Base-by-base conservation (phyloP, 1,140 invertebrate genomes). In the Gonioctena quinquepunctata region DNA sequence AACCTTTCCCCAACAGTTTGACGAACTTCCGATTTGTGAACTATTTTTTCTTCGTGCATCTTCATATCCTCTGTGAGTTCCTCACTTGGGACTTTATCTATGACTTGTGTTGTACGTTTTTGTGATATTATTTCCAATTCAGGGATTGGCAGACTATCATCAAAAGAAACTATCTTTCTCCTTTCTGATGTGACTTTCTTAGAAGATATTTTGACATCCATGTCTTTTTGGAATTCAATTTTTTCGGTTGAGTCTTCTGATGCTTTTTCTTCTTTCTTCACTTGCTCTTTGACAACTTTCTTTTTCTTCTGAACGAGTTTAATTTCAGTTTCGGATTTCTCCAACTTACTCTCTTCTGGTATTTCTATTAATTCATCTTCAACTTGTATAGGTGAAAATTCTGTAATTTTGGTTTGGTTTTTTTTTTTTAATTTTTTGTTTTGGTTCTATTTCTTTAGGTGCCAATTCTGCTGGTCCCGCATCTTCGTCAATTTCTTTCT, bases 1-100 rank as follows among this genome's bases (percentile, higher is more conserved):
- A 69, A 75, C 18, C 85, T 81, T 73, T 89, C 86, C 68, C 86
- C 84, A 74, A 88, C 84, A 59, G 85, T 87, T 76, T 84, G 86
- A 66, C 85, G 81, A 3, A 84, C 79, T 21, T 79, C 28, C 11
- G 82, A 79, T 68, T 79, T 78, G 23, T 76, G 70, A 21, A 85
- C 76, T 52, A 83, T 82, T 68, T 74, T 77, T 70, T 83, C 77
- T 78, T 82, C 77, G 57, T 76, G 64, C 11, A 85, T 66, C 54
- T 77, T 77, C 52, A 84, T 77, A 67, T 85, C 83, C 77, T 86
- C 85, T 19, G 82, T 83, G 0, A 86, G 64, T 68, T 83, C 75
- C 71, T 86, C 86, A 54, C 86, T 85, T 5, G 85, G 79, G 54
- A 86, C 54, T 71, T 83, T 85, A 49, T 86, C 84, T 8, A 84